A percentile compares a stretch with the other conserved stretches of the same genome.
Conservation (phyloP, 2,797 vertebrate species). For the Hydrocynus forskahlii region DNA sequence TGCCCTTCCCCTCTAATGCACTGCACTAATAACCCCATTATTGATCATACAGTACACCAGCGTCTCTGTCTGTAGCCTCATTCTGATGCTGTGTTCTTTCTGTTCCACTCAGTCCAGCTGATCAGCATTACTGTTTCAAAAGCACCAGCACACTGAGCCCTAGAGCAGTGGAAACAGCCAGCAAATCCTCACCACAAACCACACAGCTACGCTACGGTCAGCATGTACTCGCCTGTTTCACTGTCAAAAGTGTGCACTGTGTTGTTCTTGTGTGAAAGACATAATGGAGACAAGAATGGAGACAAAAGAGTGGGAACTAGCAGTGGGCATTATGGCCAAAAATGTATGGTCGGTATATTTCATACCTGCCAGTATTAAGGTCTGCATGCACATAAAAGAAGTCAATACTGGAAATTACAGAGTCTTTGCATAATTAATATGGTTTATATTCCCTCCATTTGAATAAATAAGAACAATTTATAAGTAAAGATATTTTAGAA, state of each 20-base stretch:
- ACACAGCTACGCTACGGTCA: background rate
- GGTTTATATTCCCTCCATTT: too few relatives aligned
- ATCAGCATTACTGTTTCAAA: constrained; percentile 10
- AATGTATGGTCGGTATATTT: too few relatives aligned
- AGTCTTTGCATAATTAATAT: too few relatives aligned
- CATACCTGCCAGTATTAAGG: too few relatives aligned
- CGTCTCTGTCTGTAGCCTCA: constrained; percentile 21
- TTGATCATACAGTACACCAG: constrained; percentile 30
- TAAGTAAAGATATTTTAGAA: too few relatives aligned
- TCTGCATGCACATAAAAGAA: too few relatives aligned
- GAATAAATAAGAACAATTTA: too few relatives aligned
- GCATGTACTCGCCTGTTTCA: background rate
- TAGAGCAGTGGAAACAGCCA: constrained; percentile 12
- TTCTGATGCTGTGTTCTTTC: constrained; percentile 1
- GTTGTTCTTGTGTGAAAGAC: background rate
- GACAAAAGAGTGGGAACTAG: background rate
- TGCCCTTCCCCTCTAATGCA: constrained; percentile 18
- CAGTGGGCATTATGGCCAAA: background rate
- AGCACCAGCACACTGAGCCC: background rate
- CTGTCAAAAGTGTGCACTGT: background rate
- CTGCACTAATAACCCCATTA: constrained; percentile 33
- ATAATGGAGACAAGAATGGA: background rate
- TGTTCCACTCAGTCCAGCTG: constrained; percentile 2
- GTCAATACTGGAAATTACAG: too few relatives aligned
- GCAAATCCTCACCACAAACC: constrained; percentile 16